Percentiles rank a stretch among this genome's conserved stretches.
phyloP scores from a whole-genome alignment of 2,888 invertebrate genomes.

The Mimas tiliae region DNA sequence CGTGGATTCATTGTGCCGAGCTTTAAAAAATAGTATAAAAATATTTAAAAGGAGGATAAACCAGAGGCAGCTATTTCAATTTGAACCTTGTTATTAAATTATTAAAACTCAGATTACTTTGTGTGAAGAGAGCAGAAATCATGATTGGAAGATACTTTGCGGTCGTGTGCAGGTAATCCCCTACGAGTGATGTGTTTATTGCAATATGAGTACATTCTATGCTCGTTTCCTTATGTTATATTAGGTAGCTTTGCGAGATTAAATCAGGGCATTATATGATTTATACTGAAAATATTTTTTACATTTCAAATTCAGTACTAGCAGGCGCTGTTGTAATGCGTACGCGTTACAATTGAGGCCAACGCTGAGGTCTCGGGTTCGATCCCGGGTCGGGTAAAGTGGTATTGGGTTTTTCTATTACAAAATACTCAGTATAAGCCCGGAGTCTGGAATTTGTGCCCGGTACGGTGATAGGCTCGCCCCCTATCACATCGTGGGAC shows the following conservation, averaged over 20 bases:
- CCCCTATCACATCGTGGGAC: too few species aligned
- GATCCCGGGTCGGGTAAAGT: too few species aligned
- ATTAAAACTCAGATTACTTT: not conserved
- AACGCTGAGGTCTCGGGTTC: too few species aligned
- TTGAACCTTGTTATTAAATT: not conserved
- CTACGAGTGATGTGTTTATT: constrained; percentile 21
- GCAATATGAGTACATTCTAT: constrained; percentile 30
- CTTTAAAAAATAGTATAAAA: constrained; percentile 16
- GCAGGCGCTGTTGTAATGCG: too few species aligned
- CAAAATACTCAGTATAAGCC: too few species aligned
- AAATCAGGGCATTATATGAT: not conserved
- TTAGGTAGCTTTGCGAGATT: not conserved
- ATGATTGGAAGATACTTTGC: constrained; percentile 18
- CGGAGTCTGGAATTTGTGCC: too few species aligned
- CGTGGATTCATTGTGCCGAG: constrained; percentile 18
- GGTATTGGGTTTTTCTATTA: too few species aligned
- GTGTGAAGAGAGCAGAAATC: not conserved
- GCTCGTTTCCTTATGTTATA: constrained; percentile 25
- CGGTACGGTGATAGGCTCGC: too few species aligned
- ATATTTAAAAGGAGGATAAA: constrained; percentile 11
- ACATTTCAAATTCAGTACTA: too few species aligned
- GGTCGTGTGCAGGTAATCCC: constrained; percentile 29
- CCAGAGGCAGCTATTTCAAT: not conserved
- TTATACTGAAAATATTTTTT: too few species aligned
- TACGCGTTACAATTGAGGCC: too few species aligned